Conservation (phyloP, 2,888 invertebrate species). For the Polydrusus pterygomalis region DNA sequence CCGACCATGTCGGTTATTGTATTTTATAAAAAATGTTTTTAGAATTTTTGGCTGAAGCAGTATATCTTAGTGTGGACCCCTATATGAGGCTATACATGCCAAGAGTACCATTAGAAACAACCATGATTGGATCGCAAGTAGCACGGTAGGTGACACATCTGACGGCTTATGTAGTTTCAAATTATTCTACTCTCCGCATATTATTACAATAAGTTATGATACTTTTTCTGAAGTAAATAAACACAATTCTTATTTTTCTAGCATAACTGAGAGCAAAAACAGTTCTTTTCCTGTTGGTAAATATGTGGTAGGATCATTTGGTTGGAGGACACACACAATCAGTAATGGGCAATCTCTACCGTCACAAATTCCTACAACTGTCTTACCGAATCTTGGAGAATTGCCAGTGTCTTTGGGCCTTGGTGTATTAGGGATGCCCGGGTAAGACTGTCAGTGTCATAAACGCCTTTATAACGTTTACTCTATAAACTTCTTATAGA, state of each 20-base stretch:
- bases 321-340: slow-evolving; percentile 79
- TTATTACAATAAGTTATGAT: too few species aligned
- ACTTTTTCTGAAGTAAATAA: too few species aligned
- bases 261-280: slow-evolving; percentile 81
- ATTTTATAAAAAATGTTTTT: slow-evolving; percentile 69
- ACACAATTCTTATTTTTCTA: too few species aligned
- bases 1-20: too few species aligned
- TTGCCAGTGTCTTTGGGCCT: slow-evolving; percentile 27
- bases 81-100: slow-evolving; percentile 78
- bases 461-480: too few species aligned
- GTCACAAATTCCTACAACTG: not conserved
- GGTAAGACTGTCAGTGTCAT: slow-evolving; percentile 4
- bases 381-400: slow-evolving; percentile 24
- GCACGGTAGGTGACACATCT: slow-evolving; percentile 74
- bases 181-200: too few species aligned
- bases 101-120: not conserved
- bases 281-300: slow-evolving; percentile 78
- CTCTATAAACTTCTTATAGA: too few species aligned
- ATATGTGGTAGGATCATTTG: slow-evolving; percentile 77
- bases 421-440: slow-evolving; percentile 33
- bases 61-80: slow-evolving; percentile 83
- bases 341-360: slow-evolving; percentile 66
- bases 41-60: slow-evolving; percentile 72
- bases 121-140: slow-evolving; percentile 78
- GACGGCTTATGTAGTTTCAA: too few species aligned